Evolutionary conservation across 2,888 invertebrate genomes (phyloP).

Genomic region (Patella depressa): DNA sequence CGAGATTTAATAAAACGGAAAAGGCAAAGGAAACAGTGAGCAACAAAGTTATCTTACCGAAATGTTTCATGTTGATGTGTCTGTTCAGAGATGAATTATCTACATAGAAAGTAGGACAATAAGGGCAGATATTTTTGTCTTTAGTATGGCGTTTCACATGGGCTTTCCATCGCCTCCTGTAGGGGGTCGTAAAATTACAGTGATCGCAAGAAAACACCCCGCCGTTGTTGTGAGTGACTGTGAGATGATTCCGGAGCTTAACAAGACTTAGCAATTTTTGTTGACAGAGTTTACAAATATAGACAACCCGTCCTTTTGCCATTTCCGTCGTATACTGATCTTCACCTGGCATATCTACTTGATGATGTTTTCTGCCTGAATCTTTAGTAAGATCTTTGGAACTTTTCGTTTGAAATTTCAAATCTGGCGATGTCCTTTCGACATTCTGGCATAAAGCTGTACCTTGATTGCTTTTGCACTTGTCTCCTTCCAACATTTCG

Average conservation of each 20-base stretch:
- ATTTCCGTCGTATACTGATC: neutral
- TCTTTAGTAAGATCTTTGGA: too few relatives aligned
- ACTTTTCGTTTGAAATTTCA: too few relatives aligned
- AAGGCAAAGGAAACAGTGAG: too few relatives aligned
- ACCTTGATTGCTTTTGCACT: too few relatives aligned
- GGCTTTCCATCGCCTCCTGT: neutral
- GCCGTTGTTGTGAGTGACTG: neutral
- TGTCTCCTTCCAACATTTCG: too few relatives aligned
- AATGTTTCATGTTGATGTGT: conserved; percentile 1
- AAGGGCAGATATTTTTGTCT: neutral
- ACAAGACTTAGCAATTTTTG: neutral
- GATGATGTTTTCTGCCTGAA: too few relatives aligned
- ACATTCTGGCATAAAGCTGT: too few relatives aligned
- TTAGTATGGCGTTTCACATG: neutral
- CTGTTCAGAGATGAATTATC: neutral
- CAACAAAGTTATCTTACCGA: neutral
- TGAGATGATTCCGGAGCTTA: neutral
- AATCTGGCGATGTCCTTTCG: too few relatives aligned
- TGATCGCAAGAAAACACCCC: neutral
- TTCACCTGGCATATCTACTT: neutral
- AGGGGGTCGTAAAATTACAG: neutral
- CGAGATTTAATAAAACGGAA: too few relatives aligned
- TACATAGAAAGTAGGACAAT: neutral
- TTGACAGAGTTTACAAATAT: conserved; percentile 1
- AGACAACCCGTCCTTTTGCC: neutral